Conservation (phyloP, 2,797 vertebrate species). For the Chanos chanos region DNA sequence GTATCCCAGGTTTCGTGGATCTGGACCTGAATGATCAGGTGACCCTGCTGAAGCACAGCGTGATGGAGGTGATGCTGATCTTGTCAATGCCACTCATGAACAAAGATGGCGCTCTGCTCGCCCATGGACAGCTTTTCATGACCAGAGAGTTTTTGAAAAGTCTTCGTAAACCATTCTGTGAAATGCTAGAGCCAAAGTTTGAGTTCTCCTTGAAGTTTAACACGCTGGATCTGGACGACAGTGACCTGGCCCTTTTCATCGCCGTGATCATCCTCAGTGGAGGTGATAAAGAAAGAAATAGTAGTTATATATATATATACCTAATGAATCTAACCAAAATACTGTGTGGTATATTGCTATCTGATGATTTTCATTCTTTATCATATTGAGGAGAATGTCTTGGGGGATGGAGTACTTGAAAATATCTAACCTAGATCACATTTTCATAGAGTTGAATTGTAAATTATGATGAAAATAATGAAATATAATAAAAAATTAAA, state of each 20-base stretch:
- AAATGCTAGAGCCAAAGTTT: conserved; percentile 86
- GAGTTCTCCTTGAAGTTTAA: conserved; percentile 84
- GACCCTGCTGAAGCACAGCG: conserved; percentile 81
- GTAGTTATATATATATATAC: not conserved
- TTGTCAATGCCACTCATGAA: conserved; percentile 82
- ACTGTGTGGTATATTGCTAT: too few species aligned
- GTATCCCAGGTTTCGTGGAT: conserved; percentile 76
- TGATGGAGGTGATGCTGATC: conserved; percentile 80
- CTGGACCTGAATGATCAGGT: conserved; percentile 82
- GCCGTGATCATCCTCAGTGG: conserved; percentile 83
- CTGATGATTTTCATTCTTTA: too few species aligned
- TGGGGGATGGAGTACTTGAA: too few species aligned
- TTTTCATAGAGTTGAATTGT: too few species aligned
- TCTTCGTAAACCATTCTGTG: conserved; percentile 78
- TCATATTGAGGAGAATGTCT: too few species aligned
- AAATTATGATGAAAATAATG: too few species aligned
- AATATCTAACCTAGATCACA: too few species aligned
- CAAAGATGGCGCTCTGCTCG: conserved; percentile 80
- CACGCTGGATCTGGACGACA: conserved; percentile 82
- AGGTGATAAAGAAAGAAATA: conserved; percentile 58
- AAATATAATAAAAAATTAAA: too few species aligned
- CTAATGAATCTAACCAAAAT: too few species aligned
- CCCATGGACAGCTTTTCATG: conserved; percentile 80
- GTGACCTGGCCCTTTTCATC: conserved; percentile 82
- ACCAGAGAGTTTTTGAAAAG: conserved; percentile 84